Evolutionary conservation across 2,888 invertebrate genomes (phyloP).

Genomic region (Polyommatus iphigenia): DNA sequence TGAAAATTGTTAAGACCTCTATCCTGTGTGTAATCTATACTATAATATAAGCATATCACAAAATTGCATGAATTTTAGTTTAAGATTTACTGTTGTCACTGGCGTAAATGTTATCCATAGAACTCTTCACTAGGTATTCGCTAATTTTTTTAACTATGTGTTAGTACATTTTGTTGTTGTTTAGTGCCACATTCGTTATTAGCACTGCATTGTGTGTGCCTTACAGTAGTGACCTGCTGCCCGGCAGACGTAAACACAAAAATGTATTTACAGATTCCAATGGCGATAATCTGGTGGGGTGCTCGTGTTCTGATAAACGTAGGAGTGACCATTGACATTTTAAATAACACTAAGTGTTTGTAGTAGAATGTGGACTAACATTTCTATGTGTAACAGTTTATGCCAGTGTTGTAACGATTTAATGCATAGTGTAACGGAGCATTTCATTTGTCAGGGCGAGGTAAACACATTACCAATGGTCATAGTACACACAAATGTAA

Average conservation of each 20-base stretch:
- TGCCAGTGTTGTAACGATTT: slow-evolving; percentile 54
- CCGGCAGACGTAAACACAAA: slow-evolving; percentile 44
- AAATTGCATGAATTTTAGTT: slow-evolving; percentile 57
- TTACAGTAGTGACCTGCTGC: slow-evolving; percentile 41
- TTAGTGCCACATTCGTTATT: slow-evolving; percentile 49
- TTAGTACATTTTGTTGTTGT: slow-evolving; percentile 44
- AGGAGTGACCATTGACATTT: slow-evolving; percentile 57
- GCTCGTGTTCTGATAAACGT: slow-evolving; percentile 56
- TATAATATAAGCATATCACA: slow-evolving; percentile 28
- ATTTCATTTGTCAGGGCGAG: slow-evolving; percentile 70
- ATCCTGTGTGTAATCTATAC: not conserved
- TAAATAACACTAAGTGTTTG: slow-evolving; percentile 52
- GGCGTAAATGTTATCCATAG: slow-evolving; percentile 68
- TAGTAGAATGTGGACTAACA: slow-evolving; percentile 45
- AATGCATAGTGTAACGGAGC: slow-evolving; percentile 62
- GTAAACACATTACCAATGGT: slow-evolving; percentile 51
- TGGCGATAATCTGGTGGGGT: slow-evolving; percentile 60
- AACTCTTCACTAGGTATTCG: slow-evolving; percentile 40
- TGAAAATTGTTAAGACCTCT: slow-evolving; percentile 3
- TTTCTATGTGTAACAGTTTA: slow-evolving; percentile 51
- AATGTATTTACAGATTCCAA: slow-evolving; percentile 70
- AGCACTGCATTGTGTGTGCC: slow-evolving; percentile 53
- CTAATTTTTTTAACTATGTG: slow-evolving; percentile 39
- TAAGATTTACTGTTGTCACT: slow-evolving; percentile 52
- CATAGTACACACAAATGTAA: slow-evolving; percentile 49